Base-by-base conservation (phyloP, 2,888 invertebrate genomes). In the Alviniconcha strummeri region DNA sequence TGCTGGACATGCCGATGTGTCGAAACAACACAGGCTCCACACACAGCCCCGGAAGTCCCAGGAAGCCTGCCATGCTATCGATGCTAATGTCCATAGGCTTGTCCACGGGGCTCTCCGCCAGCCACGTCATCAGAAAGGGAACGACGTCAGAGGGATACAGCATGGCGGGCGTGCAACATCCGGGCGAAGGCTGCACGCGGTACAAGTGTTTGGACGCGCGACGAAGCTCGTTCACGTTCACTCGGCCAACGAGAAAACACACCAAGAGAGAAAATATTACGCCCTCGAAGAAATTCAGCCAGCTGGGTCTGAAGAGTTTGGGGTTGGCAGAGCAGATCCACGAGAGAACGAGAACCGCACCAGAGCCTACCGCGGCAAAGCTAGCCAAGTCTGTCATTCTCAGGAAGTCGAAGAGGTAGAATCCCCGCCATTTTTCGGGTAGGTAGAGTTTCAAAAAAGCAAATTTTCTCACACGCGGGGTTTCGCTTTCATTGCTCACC, bases 141-240 rank as follows among this genome's bases (percentile, higher is more conserved):
- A 91, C 87, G 5, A 89, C 85, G 13, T 84, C 55, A 8, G 83
- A 71, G 0, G 91, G 90, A 80, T 92, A 93, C 69, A 93, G 84
- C 90, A 92, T 90, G 55, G 93, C 93, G 4, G 91, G 93, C 0
- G 92, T 93, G 85, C 93, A 93, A 81, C 93, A 93, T 7, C 88
- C 89, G 1, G 92, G 92, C 5, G 93, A 90, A 8, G 86, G 80
- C 13, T 86, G 85, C 9, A 91, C 87, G 11, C 87, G 87, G 84
- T 91, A 91, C 9, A 92, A 85, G 36, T 89, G 85, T 15, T 87
- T 88, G 15, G 90, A 89, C 52, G 91, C 80, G 69, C 91, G 88
- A 15, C 92, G 85, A n/a, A 92, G 75, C 72, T 92, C 89, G 81
- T 90, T 85, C 6, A 93, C 54, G 86, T 92, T 90, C 60, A 89